A percentile compares a stretch with the other conserved stretches of the same genome.
Evolutionary conservation across 2,797 vertebrate genomes (phyloP).

Genomic region (Cirrhinus mrigala): DNA sequence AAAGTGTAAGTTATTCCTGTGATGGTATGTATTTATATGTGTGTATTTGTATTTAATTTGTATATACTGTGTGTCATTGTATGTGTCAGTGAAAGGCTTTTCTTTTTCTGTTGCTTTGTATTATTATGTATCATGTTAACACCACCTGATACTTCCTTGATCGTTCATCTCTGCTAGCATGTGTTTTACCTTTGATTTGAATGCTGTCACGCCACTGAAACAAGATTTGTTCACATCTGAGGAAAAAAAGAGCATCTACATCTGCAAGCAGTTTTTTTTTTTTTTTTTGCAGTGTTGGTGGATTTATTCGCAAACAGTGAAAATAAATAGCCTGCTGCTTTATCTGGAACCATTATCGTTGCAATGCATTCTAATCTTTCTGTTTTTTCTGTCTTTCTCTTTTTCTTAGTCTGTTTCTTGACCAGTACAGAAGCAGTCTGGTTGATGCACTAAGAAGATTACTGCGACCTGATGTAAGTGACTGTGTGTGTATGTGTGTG

Average conservation of each 20-base stretch:
- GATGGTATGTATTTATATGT: background rate
- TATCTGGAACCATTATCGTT: constrained; percentile 84
- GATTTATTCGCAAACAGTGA: constrained; percentile 76
- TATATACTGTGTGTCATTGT: background rate
- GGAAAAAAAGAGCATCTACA: constrained; percentile 64
- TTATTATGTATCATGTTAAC: constrained; percentile 13
- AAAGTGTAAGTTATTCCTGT: background rate
- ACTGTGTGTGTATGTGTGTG: constrained; percentile 65
- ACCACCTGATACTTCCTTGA: constrained; percentile 17
- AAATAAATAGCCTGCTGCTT: constrained; percentile 85
- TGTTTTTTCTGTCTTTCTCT: constrained; percentile 65
- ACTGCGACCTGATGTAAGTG: constrained; percentile 95
- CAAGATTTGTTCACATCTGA: constrained; percentile 55
- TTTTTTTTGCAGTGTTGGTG: constrained; percentile 53
- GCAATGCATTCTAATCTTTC: constrained; percentile 87
- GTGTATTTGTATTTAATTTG: background rate
- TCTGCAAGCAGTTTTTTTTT: constrained; percentile 76
- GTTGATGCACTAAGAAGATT: constrained; percentile 99
- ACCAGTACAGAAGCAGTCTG: constrained; percentile 96
- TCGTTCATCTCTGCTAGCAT: constrained; percentile 11
- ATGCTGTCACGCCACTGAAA: constrained; percentile 52
- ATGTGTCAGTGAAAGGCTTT: background rate
- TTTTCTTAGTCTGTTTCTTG: constrained; percentile 91
- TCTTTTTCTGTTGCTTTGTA: constrained; percentile 13
- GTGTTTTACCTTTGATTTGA: constrained; percentile 44